Conservation (phyloP, 1,140 invertebrate species). For the Galleria mellonella region DNA sequence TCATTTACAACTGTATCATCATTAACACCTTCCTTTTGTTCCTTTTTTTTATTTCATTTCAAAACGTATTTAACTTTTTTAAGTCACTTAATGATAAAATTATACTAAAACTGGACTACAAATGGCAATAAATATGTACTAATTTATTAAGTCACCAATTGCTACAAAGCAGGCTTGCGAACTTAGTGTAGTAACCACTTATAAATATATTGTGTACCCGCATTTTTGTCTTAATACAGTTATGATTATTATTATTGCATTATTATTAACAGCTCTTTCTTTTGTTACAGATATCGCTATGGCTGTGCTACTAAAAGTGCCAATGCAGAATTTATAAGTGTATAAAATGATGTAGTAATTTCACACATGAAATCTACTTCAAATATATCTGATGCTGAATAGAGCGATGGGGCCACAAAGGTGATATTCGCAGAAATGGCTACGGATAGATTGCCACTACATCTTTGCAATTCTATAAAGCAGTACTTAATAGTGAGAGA, state of each 20-base stretch:
- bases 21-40: too few species aligned
- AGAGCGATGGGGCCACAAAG: conserved; percentile 57
- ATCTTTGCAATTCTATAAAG: conserved; percentile 67
- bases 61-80: too few species aligned
- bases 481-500: conserved; percentile 35
- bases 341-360: conserved; percentile 9
- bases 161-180: too few species aligned
- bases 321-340: neutral
- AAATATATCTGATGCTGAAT: conserved; percentile 17
- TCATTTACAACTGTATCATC: too few species aligned
- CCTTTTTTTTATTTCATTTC: too few species aligned
- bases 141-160: too few species aligned
- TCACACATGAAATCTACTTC: neutral
- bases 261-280: neutral
- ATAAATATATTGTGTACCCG: too few species aligned
- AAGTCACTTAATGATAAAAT: too few species aligned
- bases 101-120: too few species aligned
- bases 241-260: neutral
- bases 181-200: too few species aligned
- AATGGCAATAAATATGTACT: too few species aligned
- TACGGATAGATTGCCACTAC: conserved; percentile 54
- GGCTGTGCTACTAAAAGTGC: neutral
- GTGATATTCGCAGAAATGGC: conserved; percentile 67
- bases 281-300: conserved; percentile 25
- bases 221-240: neutral